Conservation (phyloP, 2,888 invertebrate genomes). For the Philopedon plagiatum region DNA sequence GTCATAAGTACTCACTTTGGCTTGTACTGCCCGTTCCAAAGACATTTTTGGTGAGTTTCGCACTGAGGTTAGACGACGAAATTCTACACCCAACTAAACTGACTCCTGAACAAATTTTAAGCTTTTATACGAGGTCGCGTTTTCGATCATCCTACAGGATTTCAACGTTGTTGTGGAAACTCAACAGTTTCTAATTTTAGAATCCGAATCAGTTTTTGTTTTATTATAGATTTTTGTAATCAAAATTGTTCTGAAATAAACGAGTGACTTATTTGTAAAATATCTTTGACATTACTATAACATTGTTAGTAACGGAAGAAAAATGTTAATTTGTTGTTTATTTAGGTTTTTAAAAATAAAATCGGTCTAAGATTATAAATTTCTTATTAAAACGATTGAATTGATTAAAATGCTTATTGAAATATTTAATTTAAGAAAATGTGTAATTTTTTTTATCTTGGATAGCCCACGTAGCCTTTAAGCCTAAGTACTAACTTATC, state of each 20-base stretch:
- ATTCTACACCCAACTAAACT: conserved; percentile 62
- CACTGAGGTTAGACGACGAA: conserved; percentile 53
- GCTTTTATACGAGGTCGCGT: conserved; percentile 64
- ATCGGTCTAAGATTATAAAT: too few species aligned
- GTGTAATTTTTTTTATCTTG: too few species aligned
- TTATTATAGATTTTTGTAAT: conserved; percentile 40
- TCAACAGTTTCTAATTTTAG: conserved; percentile 43
- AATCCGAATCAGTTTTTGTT: conserved; percentile 40
- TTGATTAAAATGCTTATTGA: too few species aligned
- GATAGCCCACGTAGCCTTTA: too few species aligned
- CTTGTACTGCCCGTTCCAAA: conserved; percentile 92
- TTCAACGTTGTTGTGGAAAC: conserved; percentile 45
- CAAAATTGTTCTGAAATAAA: conserved; percentile 21
- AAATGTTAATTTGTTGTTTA: not conserved
- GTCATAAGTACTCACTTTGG: conserved; percentile 79
- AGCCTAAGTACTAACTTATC: too few species aligned
- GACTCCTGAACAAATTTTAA: conserved; percentile 58
- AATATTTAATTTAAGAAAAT: too few species aligned
- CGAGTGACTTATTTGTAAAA: conserved; percentile 10
- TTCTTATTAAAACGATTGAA: too few species aligned
- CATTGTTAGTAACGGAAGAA: not conserved
- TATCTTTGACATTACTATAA: not conserved
- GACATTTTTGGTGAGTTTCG: conserved; percentile 76
- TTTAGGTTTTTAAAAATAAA: too few species aligned
- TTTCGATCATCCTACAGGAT: conserved; percentile 48